These are phyloP conservation scores for Hypocryptadius cinnamomeus DNA, from an alignment of 2,113 vertebrate genomes.

Conservation along the genomic window DNA sequence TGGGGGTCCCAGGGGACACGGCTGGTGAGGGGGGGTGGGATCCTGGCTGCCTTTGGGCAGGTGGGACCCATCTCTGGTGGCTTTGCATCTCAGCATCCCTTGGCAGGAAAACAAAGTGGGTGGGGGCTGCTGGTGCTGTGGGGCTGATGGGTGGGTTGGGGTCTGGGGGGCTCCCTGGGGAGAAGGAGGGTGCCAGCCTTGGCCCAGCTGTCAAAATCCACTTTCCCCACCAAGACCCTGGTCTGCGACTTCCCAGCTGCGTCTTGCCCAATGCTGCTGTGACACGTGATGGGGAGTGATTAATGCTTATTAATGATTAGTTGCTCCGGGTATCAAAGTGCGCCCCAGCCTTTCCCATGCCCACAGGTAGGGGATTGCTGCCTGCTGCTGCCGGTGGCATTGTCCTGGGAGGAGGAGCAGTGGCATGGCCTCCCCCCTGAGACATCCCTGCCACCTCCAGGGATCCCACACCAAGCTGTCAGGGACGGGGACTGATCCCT, in stretches of 20 bases:
- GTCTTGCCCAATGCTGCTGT: background rate
- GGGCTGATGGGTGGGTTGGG: background rate
- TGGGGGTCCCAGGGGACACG: background rate
- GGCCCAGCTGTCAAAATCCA: background rate
- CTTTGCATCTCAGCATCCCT: background rate
- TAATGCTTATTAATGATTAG: slow-evolving; percentile 37
- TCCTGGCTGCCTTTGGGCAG: background rate
- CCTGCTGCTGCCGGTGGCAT: background rate
- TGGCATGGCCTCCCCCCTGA: rapidly evolving
- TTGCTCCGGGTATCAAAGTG: background rate
- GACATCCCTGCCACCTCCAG: background rate
- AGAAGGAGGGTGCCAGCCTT: background rate
- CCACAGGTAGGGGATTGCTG: slow-evolving; percentile 1
- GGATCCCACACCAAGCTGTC: background rate
- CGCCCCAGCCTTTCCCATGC: background rate
- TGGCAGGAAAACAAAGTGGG: background rate
- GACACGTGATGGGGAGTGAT: background rate
- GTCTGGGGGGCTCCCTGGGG: background rate
- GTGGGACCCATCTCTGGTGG: background rate
- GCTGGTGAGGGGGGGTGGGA: background rate
- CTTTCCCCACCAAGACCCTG: rapidly evolving
- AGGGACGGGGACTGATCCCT: background rate
- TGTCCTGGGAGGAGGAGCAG: rapidly evolving
- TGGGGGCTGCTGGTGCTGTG: background rate
- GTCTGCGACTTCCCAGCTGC: background rate